Percentiles rank a stretch among this genome's conserved stretches.
phyloP scores from a whole-genome alignment of 2,113 vertebrate species.

The Mystacornis crossleyi region DNA sequence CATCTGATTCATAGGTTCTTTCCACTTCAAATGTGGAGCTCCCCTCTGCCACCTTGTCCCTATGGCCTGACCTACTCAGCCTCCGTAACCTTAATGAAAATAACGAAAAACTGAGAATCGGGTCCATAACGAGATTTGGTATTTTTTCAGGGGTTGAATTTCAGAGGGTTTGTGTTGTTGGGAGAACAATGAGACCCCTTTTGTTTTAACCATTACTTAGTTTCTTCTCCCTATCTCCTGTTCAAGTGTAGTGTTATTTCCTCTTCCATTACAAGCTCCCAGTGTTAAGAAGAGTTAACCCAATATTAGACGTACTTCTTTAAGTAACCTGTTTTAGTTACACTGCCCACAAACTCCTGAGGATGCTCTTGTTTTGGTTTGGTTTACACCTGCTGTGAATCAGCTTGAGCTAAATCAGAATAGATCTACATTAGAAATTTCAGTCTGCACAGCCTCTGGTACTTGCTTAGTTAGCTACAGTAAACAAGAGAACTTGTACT shows the following conservation, averaged over 20 bases:
- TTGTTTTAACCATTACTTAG: background rate
- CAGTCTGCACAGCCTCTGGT: background rate
- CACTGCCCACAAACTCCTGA: background rate
- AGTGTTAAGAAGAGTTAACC: background rate
- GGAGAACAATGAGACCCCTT: background rate
- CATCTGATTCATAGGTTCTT: background rate
- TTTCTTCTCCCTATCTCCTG: background rate
- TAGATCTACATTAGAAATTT: background rate
- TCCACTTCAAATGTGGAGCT: background rate
- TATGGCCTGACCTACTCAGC: background rate
- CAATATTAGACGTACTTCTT: background rate
- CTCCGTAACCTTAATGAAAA: background rate
- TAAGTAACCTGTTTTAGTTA: background rate
- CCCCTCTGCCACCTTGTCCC: background rate
- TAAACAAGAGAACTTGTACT: background rate
- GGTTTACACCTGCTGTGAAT: slow-evolving; percentile 23
- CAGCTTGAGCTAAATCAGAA: slow-evolving; percentile 1
- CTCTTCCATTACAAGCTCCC: background rate
- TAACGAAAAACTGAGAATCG: background rate
- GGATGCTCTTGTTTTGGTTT: background rate
- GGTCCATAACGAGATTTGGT: background rate
- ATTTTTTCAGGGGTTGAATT: background rate
- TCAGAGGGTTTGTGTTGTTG: background rate
- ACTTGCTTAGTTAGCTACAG: slow-evolving; percentile 9
- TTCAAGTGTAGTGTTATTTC: background rate